Conservation (phyloP, 2,888 invertebrate species). For the Chymomyza amoena region DNA sequence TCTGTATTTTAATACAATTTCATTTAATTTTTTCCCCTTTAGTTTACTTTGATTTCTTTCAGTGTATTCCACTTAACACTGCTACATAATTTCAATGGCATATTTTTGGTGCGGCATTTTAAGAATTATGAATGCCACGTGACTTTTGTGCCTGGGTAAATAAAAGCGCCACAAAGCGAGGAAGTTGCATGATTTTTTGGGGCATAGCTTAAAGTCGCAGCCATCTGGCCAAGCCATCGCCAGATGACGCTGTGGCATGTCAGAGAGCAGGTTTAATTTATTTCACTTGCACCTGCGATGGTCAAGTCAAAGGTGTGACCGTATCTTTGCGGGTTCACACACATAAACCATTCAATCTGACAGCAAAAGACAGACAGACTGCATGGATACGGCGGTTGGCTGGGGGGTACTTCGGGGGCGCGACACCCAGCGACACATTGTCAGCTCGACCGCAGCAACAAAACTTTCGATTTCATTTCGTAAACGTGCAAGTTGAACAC, state of each 20-base stretch:
- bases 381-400: neutral
- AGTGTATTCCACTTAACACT: slow-evolving; percentile 64
- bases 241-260: slow-evolving; percentile 3
- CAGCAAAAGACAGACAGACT: slow-evolving; percentile 38
- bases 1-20: too few relatives aligned
- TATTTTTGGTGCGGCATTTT: slow-evolving; percentile 49
- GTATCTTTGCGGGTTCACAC: slow-evolving; percentile 31
- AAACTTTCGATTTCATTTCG: slow-evolving; percentile 68
- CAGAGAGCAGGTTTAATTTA: slow-evolving; percentile 62
- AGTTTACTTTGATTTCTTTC: slow-evolving; percentile 5
- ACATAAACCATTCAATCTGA: slow-evolving; percentile 70
- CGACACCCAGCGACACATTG: slow-evolving; percentile 41
- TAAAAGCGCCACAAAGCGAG: neutral
- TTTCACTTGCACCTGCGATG: slow-evolving; percentile 47
- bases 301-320: slow-evolving; percentile 63
- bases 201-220: slow-evolving; percentile 36
- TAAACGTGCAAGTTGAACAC: slow-evolving; percentile 65
- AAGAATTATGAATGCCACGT: slow-evolving; percentile 78
- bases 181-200: slow-evolving; percentile 15
- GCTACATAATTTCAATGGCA: slow-evolving; percentile 68
- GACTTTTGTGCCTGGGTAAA: slow-evolving; percentile 45
- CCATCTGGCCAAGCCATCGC: neutral
- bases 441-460: slow-evolving; percentile 53
- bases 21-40: too few relatives aligned
- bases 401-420: slow-evolving; percentile 3